These are phyloP conservation scores for Lophotis ruficrista DNA, from an alignment of 2,113 vertebrate species.

Conservation along the genomic window DNA sequence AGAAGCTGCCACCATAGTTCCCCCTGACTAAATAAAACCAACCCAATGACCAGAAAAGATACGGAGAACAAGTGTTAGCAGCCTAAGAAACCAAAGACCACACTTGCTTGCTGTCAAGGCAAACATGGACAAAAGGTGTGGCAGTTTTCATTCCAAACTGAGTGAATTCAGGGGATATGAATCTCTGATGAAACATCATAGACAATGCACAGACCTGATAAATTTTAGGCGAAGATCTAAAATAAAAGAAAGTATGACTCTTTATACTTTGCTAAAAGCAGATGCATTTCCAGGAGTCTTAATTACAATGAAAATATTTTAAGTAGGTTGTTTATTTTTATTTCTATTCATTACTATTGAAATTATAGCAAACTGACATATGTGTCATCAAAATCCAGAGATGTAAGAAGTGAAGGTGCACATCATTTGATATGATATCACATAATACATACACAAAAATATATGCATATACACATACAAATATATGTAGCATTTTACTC, in stretches of 20 bases:
- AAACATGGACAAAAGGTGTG: not conserved
- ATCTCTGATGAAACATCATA: not conserved
- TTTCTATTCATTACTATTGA: not conserved
- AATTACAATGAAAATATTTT: not conserved
- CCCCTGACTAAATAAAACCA: no score
- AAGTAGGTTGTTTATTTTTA: not conserved
- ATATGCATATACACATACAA: not conserved
- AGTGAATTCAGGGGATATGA: not conserved
- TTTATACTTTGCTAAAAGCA: not conserved
- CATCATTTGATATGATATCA: not conserved
- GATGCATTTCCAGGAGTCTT: not conserved
- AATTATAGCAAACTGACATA: not conserved
- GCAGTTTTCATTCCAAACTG: not conserved
- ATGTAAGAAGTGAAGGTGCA: not conserved
- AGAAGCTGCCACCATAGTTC: no score
- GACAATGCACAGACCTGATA: not conserved
- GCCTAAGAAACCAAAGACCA: not conserved
- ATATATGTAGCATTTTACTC: not conserved
- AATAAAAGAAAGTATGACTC: not conserved
- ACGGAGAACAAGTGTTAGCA: not conserved
- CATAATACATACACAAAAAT: not conserved
- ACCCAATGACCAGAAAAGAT: not conserved
- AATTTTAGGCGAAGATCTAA: not conserved
- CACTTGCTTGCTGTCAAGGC: not conserved
- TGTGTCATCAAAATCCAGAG: not conserved